phyloP scores from a whole-genome alignment of 2,113 vertebrate species.

The Aptenodytes forsteri region DNA sequence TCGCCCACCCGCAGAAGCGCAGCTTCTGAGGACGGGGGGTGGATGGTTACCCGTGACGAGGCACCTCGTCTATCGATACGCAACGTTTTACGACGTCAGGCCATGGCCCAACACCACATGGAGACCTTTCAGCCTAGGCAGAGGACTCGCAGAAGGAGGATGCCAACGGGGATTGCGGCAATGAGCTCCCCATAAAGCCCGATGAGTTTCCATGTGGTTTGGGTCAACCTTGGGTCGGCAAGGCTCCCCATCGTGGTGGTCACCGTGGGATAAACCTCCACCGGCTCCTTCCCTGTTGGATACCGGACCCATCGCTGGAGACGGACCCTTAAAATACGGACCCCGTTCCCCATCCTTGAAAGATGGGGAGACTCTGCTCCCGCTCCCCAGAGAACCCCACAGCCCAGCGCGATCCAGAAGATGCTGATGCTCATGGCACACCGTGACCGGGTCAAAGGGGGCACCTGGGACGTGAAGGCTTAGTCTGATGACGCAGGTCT shows the following conservation, averaged over 20 bases:
- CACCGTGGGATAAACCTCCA: background rate
- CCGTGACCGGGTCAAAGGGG: background rate
- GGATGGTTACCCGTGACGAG: background rate
- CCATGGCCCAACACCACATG: background rate
- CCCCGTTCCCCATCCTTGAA: background rate
- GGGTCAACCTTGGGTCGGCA: background rate
- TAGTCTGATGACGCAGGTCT: background rate
- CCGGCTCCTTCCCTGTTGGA: background rate
- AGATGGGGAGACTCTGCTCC: background rate
- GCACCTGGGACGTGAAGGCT: background rate
- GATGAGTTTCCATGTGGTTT: background rate
- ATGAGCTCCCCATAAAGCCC: background rate
- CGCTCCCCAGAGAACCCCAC: background rate
- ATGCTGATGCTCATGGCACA: background rate
- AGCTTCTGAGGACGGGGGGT: background rate
- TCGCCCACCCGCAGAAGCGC: too few relatives aligned
- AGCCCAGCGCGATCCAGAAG: background rate
- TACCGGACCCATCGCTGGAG: background rate
- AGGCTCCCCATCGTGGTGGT: background rate
- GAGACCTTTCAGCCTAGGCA: background rate
- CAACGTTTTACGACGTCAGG: too few relatives aligned
- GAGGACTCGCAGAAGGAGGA: background rate
- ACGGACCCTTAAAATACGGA: background rate
- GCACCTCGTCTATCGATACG: background rate
- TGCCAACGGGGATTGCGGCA: background rate